phyloP scores from a whole-genome alignment of 2,888 invertebrate genomes.

The Clanis bilineata region DNA sequence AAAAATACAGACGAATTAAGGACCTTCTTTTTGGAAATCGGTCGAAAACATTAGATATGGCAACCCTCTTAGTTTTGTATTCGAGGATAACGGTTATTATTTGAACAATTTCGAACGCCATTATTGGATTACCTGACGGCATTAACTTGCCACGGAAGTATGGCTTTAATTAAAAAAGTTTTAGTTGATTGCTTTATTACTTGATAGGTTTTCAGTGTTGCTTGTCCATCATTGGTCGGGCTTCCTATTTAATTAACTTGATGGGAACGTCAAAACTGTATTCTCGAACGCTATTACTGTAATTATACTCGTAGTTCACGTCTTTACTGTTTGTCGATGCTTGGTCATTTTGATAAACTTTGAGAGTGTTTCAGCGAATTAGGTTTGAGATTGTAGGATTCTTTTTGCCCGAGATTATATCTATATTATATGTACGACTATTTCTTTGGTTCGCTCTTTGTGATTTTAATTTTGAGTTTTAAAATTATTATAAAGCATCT shows the following conservation, averaged over 20 bases:
- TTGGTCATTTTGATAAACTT: not conserved
- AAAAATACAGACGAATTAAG: no score
- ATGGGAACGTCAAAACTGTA: slow-evolving; percentile 15
- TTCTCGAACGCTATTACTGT: not conserved
- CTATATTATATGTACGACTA: no score
- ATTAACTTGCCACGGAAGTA: slow-evolving; percentile 29
- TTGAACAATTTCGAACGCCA: not conserved
- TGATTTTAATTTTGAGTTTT: no score
- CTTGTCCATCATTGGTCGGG: slow-evolving; percentile 23
- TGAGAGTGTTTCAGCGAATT: no score
- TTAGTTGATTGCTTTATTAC: slow-evolving; percentile 30
- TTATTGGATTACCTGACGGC: slow-evolving; percentile 28
- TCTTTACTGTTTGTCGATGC: not conserved
- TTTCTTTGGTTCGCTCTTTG: no score
- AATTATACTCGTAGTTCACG: not conserved
- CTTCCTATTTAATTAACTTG: slow-evolving; percentile 21
- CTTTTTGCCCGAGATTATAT: no score
- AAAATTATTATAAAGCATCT: no score
- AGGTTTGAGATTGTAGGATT: no score
- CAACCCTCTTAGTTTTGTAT: no score
- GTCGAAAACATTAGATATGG: no score
- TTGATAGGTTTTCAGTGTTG: slow-evolving; percentile 24
- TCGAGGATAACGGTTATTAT: not conserved
- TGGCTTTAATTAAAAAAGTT: slow-evolving; percentile 38
- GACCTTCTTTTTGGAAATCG: no score